A percentile compares a stretch with the other conserved stretches of the same genome.
Conservation (phyloP, 2,888 invertebrate species). For the Phanerotoma sp. region DNA sequence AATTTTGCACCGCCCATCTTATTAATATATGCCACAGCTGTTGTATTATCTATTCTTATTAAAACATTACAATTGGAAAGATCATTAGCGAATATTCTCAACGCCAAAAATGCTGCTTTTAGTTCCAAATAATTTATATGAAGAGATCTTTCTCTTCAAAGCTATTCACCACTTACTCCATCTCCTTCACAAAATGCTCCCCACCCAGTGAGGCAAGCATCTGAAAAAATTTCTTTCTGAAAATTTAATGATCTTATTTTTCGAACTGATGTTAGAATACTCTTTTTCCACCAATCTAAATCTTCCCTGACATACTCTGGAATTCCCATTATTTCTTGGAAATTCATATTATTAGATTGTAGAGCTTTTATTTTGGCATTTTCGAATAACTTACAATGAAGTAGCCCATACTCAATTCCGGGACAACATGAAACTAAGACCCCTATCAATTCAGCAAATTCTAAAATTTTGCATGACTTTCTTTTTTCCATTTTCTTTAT, state of each 20-base stretch:
- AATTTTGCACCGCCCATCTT: no score
- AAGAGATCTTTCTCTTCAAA: no score
- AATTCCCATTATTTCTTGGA: conserved; percentile 20
- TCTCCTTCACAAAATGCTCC: conserved; percentile 24
- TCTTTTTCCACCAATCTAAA: conserved; percentile 24
- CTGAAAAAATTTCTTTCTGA: conserved; percentile 16
- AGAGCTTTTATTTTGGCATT: conserved; percentile 16
- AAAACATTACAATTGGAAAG: no score
- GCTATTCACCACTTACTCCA: conserved; percentile 23
- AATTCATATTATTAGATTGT: conserved; percentile 5
- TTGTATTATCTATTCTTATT: no score
- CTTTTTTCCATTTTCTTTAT: conserved; percentile 12
- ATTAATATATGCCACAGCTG: no score
- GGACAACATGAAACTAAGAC: conserved; percentile 17
- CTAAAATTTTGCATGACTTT: conserved; percentile 17
- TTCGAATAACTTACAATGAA: conserved; percentile 22
- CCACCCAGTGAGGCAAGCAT: conserved; percentile 25
- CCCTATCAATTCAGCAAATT: conserved; percentile 24
- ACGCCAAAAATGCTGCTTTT: no score
- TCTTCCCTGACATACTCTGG: conserved; percentile 13
- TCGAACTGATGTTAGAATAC: background rate
- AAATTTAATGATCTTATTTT: conserved; percentile 18
- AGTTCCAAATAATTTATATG: no score
- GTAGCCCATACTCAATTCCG: conserved; percentile 21
- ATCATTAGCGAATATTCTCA: no score